A percentile compares a stretch with the other conserved stretches of the same genome.
phyloP scores from a whole-genome alignment of 1,140 invertebrate species.

The Lepidurus packardi region DNA sequence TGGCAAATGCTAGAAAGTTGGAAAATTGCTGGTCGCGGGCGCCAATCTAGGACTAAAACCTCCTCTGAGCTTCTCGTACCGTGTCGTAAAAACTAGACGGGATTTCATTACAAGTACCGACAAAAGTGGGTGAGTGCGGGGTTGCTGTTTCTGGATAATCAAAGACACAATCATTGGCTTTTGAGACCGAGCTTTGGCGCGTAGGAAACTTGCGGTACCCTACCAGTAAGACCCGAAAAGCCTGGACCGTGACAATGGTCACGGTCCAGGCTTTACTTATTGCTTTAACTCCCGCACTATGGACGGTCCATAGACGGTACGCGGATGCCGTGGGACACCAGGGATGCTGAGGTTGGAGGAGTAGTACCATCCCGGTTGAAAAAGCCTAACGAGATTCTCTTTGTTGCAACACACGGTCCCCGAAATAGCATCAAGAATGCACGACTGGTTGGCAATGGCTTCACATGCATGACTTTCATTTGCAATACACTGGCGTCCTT shows the following conservation, averaged over 20 bases:
- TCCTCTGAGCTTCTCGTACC: not conserved
- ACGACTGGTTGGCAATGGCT: conserved; percentile 6
- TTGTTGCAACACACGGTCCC: not conserved
- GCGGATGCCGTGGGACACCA: not conserved
- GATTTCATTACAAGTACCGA: conserved; percentile 13
- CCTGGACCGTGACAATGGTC: conserved; percentile 2
- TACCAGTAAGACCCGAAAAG: not conserved
- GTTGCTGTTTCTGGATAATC: not conserved
- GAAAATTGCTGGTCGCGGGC: not conserved
- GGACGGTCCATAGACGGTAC: not conserved
- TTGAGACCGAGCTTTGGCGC: conserved; percentile 16
- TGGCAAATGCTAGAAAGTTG: no score
- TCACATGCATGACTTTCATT: not conserved
- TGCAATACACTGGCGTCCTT: not conserved
- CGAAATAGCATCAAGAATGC: not conserved
- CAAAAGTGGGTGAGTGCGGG: not conserved
- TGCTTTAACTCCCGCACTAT: not conserved
- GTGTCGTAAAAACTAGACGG: not conserved
- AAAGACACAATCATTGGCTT: conserved; percentile 19
- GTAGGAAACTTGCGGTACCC: not conserved
- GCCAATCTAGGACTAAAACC: not conserved
- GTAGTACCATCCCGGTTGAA: not conserved
- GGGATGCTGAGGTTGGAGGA: not conserved
- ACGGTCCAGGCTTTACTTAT: not conserved
- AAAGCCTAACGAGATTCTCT: not conserved